phyloP scores from a whole-genome alignment of 2,797 vertebrate genomes.

The Sylvia borin region DNA sequence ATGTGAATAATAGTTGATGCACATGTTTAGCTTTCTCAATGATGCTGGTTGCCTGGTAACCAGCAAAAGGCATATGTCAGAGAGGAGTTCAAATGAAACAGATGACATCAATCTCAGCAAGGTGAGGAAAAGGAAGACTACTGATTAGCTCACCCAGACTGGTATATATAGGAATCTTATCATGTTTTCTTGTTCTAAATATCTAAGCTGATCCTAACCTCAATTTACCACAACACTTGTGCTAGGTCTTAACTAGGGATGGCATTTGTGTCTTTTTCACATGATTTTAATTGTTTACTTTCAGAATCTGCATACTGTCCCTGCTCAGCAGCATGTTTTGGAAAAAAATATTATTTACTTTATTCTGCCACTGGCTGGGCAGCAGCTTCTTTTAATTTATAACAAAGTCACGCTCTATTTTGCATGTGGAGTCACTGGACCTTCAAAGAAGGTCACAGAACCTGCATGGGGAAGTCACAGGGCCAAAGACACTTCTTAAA shows the following conservation, averaged over 20 bases:
- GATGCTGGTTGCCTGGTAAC: constrained; percentile 44
- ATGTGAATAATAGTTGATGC: not conserved
- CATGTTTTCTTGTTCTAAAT: not conserved
- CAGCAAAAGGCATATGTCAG: constrained; percentile 34
- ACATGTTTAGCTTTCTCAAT: not conserved
- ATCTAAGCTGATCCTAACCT: not conserved
- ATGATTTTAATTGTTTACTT: not conserved
- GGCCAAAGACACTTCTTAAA: not conserved
- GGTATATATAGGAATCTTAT: not conserved
- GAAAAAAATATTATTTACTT: not conserved
- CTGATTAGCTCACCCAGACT: not conserved
- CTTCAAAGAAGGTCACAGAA: not conserved
- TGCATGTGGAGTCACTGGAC: not conserved
- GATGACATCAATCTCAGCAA: constrained; percentile 45
- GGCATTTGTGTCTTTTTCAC: not conserved
- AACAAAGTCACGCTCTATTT: not conserved
- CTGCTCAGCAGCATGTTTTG: not conserved
- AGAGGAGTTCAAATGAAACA: constrained; percentile 28
- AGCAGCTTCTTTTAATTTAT: not conserved
- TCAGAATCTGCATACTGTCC: not conserved
- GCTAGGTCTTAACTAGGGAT: not conserved
- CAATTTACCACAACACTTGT: not conserved
- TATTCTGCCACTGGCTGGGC: not conserved
- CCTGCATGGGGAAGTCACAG: not conserved
- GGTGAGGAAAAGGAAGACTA: not conserved